Evolutionary conservation across 2,888 invertebrate species (phyloP), one percentile per base, ranked within the genome.

Genomic region (Aporophyla lueneburgensis): DNA sequence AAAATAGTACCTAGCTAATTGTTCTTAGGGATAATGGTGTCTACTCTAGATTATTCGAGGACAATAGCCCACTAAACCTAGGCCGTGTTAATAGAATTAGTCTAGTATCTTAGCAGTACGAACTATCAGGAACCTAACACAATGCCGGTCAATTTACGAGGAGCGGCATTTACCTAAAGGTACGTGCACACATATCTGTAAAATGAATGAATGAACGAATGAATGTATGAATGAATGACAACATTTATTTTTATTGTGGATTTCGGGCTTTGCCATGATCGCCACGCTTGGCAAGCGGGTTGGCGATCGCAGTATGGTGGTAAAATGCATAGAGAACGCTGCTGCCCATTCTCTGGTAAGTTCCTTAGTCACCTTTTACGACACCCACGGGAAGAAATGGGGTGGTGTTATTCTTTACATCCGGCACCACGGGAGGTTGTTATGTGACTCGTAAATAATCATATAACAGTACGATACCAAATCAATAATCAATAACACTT

Each of bases 131-230:
- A 73, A 43, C 40, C 33, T 33, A 19, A 70, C 24, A 85, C 76
- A 86, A 85, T 74, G 78, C 56, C 10, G 46, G 46, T 43, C 71
- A 78, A 83, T 86, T 86, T 75, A 73, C 80, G 54, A 56, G 27
- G n/a, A 33, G 33, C 51, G 51, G 19, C 16, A 40, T 53, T 3
- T 7, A 59, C 58, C 27, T 76, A 24, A 68, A 71, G 71, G 10
- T 16, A 9, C 10, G 19, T 68, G 40, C 21, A 68, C 21, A 71
- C 49, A 40, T 2, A 5, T n/a, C 67, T 14, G 19, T 14, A 3
- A 19, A 9, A 1, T 67, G 19, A 24, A 3, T 2, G 7, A 46
- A 16, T 46, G 43, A 46, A 27, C 40, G 7, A 62, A 53, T n/a
- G 5, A 21, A 62, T 63, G 43, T 24, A 65, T 2, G 5, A 21